Percentiles rank a stretch among this genome's conserved stretches.
phyloP scores from a whole-genome alignment of 2,888 invertebrate species.

The Leucophora obtusa region DNA sequence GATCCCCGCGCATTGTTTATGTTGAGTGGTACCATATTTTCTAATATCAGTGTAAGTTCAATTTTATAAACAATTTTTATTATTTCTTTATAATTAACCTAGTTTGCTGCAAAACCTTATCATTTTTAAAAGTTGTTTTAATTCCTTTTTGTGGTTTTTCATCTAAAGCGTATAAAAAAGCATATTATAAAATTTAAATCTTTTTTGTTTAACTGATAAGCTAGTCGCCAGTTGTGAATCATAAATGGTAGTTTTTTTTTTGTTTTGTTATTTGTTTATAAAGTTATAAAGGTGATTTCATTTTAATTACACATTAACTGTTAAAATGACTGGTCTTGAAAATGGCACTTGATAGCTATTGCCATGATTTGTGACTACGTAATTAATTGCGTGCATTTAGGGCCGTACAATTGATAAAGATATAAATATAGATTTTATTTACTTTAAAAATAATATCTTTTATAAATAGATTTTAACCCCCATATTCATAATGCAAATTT shows the following conservation, averaged over 20 bases:
- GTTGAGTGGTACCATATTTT: constrained; percentile 95
- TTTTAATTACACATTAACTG: constrained; percentile 4
- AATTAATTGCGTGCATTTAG: background rate
- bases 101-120: constrained; percentile 26
- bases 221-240: constrained; percentile 16
- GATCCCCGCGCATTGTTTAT: constrained; percentile 93
- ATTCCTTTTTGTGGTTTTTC: constrained; percentile 36
- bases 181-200: constrained; percentile 11
- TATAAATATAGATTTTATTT: background rate
- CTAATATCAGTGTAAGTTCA: constrained; percentile 95
- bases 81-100: no score
- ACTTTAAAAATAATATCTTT: background rate
- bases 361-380: background rate
- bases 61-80: background rate
- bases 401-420: background rate
- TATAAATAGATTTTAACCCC: no score
- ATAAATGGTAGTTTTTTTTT: background rate
- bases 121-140: constrained; percentile 12
- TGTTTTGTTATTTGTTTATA: background rate
- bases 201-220: constrained; percentile 42
- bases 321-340: background rate
- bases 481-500: no score
- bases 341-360: constrained; percentile 14
- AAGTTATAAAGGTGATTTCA: constrained; percentile 22
- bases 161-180: constrained; percentile 11